Conservation (phyloP, 2,113 vertebrate genomes). For the Damaliscus lunatus region DNA sequence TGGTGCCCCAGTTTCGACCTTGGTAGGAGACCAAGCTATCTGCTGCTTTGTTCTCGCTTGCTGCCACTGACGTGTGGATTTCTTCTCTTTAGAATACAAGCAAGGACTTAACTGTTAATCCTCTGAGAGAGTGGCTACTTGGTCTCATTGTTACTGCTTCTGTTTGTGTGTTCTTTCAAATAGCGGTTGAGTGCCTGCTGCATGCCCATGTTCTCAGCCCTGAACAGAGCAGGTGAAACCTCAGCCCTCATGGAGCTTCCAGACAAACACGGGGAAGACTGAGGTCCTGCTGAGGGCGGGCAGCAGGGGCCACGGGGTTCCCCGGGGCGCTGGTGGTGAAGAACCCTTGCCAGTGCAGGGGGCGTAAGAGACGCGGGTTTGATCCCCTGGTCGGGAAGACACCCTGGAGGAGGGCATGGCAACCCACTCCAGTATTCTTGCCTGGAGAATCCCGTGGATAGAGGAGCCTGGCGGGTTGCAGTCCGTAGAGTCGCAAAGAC, state of each 20-base stretch:
- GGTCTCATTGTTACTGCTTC: neutral
- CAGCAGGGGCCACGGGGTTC: too few species aligned
- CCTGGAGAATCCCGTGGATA: neutral
- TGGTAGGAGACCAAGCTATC: conserved; percentile 16
- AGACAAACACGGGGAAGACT: neutral
- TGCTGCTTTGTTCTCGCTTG: neutral
- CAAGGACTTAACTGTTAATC: neutral
- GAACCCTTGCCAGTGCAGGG: neutral
- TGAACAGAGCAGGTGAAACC: neutral
- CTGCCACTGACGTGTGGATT: neutral
- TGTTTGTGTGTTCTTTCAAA: neutral
- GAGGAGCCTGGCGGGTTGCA: neutral
- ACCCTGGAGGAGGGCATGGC: neutral
- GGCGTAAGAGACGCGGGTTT: neutral
- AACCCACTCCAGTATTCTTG: neutral
- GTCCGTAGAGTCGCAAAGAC: neutral
- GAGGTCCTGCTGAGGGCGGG: rapidly evolving
- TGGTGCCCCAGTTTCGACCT: neutral
- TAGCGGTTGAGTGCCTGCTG: neutral
- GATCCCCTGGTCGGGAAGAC: neutral
- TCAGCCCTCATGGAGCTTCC: neutral
- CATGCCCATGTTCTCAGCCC: neutral
- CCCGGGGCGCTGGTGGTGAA: neutral
- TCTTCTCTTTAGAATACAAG: neutral
- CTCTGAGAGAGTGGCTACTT: neutral